These are phyloP conservation scores for Ectemnius lituratus DNA, from an alignment of 2,888 invertebrate genomes.

Conservation along the genomic window DNA sequence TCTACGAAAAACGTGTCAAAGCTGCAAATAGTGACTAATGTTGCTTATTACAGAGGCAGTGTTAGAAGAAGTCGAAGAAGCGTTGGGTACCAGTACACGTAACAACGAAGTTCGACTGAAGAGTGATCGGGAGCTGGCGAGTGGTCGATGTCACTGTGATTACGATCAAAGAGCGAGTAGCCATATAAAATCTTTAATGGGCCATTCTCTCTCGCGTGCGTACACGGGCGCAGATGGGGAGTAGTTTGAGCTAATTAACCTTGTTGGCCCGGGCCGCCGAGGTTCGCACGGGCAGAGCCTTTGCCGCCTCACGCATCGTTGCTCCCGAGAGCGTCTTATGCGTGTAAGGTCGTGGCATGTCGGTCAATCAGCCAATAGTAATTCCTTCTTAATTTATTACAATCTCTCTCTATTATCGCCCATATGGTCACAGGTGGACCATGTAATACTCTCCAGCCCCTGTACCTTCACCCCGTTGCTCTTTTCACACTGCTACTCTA, in stretches of 20 bases:
- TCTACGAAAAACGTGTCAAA: too few relatives aligned
- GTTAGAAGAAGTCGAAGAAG: too few relatives aligned
- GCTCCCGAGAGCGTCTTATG: not conserved
- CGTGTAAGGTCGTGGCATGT: slow-evolving; percentile 64
- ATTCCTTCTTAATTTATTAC: slow-evolving; percentile 74
- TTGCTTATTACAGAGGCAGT: too few relatives aligned
- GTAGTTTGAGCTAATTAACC: slow-evolving; percentile 70
- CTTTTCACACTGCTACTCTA: too few relatives aligned
- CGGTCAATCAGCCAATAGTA: slow-evolving; percentile 73
- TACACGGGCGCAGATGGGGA: slow-evolving; percentile 41
- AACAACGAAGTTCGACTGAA: too few relatives aligned
- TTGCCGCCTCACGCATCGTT: slow-evolving; percentile 29
- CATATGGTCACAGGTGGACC: slow-evolving; percentile 51
- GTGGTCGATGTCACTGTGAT: slow-evolving; percentile 4
- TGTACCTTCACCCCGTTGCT: too few relatives aligned
- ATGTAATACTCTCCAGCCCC: not conserved
- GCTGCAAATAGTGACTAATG: too few relatives aligned
- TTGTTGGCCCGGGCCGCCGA: slow-evolving; percentile 58
- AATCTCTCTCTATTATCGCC: slow-evolving; percentile 69
- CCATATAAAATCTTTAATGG: slow-evolving; percentile 47
- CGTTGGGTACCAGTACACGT: too few relatives aligned
- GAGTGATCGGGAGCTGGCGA: not conserved
- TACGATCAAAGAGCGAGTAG: slow-evolving; percentile 21
- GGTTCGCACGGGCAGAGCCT: slow-evolving; percentile 65
- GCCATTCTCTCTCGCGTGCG: slow-evolving; percentile 10